Evolutionary conservation across 2,888 invertebrate genomes (phyloP), one percentile per base, ranked within the genome.

Genomic region (Drosophila anomalipes): DNA sequence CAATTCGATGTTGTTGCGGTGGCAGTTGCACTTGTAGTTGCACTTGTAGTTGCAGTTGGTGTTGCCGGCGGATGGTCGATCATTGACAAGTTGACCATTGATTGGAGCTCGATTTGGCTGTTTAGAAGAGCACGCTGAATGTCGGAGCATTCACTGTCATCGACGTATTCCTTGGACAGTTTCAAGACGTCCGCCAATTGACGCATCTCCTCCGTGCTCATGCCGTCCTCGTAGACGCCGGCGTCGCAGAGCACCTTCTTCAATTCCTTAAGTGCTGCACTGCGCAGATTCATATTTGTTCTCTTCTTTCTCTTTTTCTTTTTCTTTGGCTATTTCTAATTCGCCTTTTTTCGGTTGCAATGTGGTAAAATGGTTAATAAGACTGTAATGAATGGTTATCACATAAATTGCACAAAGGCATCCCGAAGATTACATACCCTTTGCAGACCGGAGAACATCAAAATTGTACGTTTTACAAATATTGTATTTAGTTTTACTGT

Each of bases 171-270:
- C 19, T 59, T 60, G 0, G 92, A 91, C 49, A 74, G 70, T 32
- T 90, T 68, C 61, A 92, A 73, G 0, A 67, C 90, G 4, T 70
- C 68, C 0, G 81, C 71, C 4, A 91, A 14, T 37, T 91, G 75
- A 0, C 81, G 81, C 91, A 92, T 92, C 64, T 92, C 86, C 1
- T 82, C 74, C 3, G 86, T 4, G 0, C 75, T 63, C 92, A 92
- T 92, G n/a, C 79, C 90, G 0, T 84, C 83, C 35, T 92, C 92
- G 35, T 87, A 91, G 35, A 83, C 70, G 1, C 91, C 92, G 19
- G 87, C 82, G 16, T 58, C 79, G 14, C 49, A 57, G 0, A 85
- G 71, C 0, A 44, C 0, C 4, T 71, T n/a, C 0, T 44, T 52
- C 7, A 85, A 59, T n/a, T 37, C 47, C 0, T 47, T 26, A 10